Evolutionary conservation across 64 coral and sea anemone species (phyloP).

Genomic region (Acropora tenuis): DNA sequence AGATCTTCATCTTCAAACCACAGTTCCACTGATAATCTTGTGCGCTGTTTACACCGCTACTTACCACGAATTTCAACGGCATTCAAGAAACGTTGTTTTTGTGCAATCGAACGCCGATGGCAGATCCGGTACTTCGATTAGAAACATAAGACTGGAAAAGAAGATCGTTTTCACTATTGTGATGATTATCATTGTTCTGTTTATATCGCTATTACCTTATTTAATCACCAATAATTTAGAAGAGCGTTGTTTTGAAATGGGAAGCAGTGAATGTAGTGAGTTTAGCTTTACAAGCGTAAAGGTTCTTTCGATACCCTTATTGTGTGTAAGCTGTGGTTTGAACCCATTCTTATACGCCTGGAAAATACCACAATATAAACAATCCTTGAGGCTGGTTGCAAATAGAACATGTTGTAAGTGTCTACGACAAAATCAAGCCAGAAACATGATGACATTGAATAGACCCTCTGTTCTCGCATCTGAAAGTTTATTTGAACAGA

Average conservation of each 20-base stretch:
- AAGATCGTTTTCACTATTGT: constrained; percentile 67
- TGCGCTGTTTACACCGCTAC: constrained; percentile 45
- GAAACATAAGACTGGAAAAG: constrained; percentile 65
- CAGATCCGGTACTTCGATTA: neutral
- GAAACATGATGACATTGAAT: neutral
- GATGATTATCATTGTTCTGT: constrained; percentile 59
- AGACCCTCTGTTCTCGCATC: neutral
- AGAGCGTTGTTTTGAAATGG: constrained; percentile 29
- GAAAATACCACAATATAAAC: constrained; percentile 60
- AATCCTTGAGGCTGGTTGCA: constrained; percentile 44
- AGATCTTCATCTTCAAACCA: constrained; percentile 79
- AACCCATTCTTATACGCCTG: constrained; percentile 82
- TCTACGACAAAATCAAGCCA: neutral
- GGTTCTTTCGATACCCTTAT: constrained; percentile 42
- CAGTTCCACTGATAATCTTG: constrained; percentile 42
- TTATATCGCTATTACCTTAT: constrained; percentile 65
- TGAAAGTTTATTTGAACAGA: constrained; percentile 26
- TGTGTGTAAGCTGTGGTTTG: constrained; percentile 59
- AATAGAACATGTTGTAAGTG: neutral
- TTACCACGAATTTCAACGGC: constrained; percentile 68
- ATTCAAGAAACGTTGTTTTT: constrained; percentile 70
- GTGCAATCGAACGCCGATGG: neutral
- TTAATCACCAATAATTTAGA: constrained; percentile 52
- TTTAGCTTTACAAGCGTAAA: constrained; percentile 4
- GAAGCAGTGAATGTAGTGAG: constrained; percentile 29